These are phyloP conservation scores for Poeciliopsis turrubarensis DNA, from an alignment of 2,113 vertebrate species.

Conservation along the genomic window DNA sequence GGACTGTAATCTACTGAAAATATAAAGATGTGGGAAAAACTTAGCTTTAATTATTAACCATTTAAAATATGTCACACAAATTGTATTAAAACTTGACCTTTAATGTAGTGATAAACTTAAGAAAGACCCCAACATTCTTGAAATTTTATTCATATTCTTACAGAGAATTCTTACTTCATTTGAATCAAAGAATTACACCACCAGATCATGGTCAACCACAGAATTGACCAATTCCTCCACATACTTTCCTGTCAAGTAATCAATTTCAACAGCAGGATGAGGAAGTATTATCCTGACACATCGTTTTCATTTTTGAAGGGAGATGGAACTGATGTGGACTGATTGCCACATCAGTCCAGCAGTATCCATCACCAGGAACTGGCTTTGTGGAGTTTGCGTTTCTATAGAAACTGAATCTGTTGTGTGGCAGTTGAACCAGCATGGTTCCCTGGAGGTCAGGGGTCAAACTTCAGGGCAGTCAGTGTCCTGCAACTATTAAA, in stretches of 20 bases:
- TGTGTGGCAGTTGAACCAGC: background rate
- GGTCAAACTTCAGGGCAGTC: background rate
- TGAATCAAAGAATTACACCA: background rate
- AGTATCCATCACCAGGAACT: background rate
- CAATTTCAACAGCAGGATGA: slow-evolving; percentile 32
- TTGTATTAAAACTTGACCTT: no score
- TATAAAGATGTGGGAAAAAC: no score
- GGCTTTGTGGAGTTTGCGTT: background rate
- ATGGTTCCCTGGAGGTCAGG: background rate
- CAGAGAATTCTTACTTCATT: background rate
- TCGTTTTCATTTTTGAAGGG: slow-evolving; percentile 14
- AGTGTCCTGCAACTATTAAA: background rate
- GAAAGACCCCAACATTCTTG: no score
- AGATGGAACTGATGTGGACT: background rate
- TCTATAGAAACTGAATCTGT: background rate
- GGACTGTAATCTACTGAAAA: no score
- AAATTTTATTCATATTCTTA: background rate
- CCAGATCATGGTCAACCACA: background rate
- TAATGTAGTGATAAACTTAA: no score
- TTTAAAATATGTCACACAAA: no score
- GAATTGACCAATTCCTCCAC: slow-evolving; percentile 20
- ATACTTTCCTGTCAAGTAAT: slow-evolving; percentile 17
- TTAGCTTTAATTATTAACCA: no score
- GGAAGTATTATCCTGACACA: slow-evolving; percentile 47
- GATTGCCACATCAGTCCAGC: background rate